Conservation (phyloP, 2,797 vertebrate species). For the Cyprinella venusta region DNA sequence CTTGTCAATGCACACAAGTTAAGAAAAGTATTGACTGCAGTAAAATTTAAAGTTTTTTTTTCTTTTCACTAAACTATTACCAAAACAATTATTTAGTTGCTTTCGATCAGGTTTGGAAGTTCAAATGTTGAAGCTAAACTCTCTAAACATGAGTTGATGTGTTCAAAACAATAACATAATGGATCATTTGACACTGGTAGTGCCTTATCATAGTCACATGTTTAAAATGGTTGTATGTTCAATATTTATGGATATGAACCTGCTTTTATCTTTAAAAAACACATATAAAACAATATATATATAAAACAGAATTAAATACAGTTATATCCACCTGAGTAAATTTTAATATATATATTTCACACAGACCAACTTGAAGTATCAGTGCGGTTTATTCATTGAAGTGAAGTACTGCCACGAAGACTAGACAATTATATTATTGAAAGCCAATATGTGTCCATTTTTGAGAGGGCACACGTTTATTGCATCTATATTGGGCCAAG, state of each 20-base stretch:
- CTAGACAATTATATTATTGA: conserved; percentile 15
- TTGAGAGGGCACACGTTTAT: conserved; percentile 27
- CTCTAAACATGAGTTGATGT: conserved; percentile 23
- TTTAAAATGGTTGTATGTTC: conserved; percentile 43
- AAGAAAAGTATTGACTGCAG: conserved; percentile 24
- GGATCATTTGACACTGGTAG: conserved; percentile 56
- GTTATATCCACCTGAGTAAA: conserved; percentile 22
- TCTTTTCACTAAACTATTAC: conserved; percentile 16
- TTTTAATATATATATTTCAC: conserved; percentile 39
- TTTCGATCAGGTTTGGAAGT: conserved; percentile 31
- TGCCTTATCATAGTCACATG: conserved; percentile 58
- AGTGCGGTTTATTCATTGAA: conserved; percentile 46
- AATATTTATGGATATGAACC: conserved; percentile 32
- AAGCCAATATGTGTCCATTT: conserved; percentile 42
- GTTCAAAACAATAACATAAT: conserved; percentile 31
- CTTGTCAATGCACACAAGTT: conserved; percentile 43
- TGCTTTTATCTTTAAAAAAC: not conserved
- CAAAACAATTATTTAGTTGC: conserved; percentile 26
- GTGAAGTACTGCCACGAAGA: conserved; percentile 45
- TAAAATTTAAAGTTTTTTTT: not conserved
- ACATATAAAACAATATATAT: conserved; percentile 2
- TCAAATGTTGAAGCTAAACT: conserved; percentile 9
- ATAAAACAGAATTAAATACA: conserved; percentile 2
- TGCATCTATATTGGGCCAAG: conserved; percentile 30
- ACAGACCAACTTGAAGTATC: conserved; percentile 17